Evolutionary conservation across 2,888 invertebrate genomes (phyloP), one percentile per base, ranked within the genome.

Genomic region (Papilio gigon): DNA sequence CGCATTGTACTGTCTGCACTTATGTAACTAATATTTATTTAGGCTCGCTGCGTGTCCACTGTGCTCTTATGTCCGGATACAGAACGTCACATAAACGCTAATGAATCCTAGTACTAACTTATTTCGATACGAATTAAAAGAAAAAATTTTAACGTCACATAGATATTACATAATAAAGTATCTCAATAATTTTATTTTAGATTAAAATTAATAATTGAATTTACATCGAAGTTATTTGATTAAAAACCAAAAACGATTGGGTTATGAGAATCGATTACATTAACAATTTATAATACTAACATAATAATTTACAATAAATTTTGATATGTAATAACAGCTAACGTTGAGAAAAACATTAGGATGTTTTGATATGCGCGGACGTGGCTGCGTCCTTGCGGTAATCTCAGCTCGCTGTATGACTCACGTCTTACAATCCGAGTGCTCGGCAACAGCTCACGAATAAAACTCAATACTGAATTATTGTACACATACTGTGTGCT

Each of bases 341-440:
- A 63, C 65, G 67, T 59, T 66, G 62, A 67, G 67, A 66, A 60
- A 73, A 74, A 75, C 70, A 74, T 70, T 70, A 72, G 71, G 71
- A 47, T 73, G 65, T 71, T 68, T 74, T 71, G 74, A 73, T 82
- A 81, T 82, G 81, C 78, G 81, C 81, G 77, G 82, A 82, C 83
- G 82, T 84, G 75, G 80, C 80, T 81, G 79, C 86, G 88, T 84
- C 88, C 88, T 88, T 88, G 88, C 75, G 78, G 79, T 82, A 84
- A 84, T 85, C 83, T 84, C 78, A 80, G 84, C 83, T 77, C 83
- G 79, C 85, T 75, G 83, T 86, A 80, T 88, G 86, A 88, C 76
- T 88, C 88, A 87, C 79, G 76, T 72, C 73, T 80, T 77, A 80
- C 82, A 83, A 80, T 78, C 75, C 75, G 79, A 80, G 76, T 81